Conservation (phyloP, 2,797 vertebrate species). For the Erethizon dorsatum region DNA sequence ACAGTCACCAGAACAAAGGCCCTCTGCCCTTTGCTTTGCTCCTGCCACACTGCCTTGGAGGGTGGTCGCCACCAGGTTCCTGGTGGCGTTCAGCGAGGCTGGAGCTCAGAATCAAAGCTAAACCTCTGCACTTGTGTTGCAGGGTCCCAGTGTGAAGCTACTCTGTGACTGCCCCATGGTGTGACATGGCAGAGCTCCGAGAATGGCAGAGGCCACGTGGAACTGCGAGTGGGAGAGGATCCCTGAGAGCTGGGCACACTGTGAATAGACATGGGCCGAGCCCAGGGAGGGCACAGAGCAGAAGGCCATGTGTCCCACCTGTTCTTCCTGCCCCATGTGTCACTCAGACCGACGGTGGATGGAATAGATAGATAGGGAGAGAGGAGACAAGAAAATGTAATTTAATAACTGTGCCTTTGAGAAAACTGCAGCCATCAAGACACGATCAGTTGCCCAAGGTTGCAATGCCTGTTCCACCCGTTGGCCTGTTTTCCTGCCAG, state of each 20-base stretch:
- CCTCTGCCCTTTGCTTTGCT: background rate
- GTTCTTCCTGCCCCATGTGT: background rate
- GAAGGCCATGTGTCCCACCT: too few species aligned
- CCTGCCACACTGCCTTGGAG: fast-evolving
- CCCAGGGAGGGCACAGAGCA: background rate
- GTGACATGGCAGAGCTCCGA: background rate
- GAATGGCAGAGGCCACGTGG: background rate
- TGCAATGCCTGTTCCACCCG: background rate
- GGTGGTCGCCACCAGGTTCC: background rate
- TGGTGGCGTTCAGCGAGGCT: too few species aligned
- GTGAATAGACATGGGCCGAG: background rate
- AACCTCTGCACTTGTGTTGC: background rate
- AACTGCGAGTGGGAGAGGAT: background rate
- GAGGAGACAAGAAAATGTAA: background rate
- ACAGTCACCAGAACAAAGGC: background rate
- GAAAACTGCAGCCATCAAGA: background rate
- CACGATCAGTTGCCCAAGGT: background rate
- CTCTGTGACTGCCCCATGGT: background rate
- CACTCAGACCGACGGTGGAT: background rate
- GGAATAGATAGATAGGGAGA: background rate
- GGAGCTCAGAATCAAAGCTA: background rate
- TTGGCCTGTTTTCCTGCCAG: background rate
- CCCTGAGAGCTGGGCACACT: fast-evolving
- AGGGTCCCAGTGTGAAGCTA: background rate
- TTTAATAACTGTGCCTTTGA: background rate